These are phyloP conservation scores for Ectemnius continuus DNA, from an alignment of 2,888 invertebrate species.

Conservation along the genomic window DNA sequence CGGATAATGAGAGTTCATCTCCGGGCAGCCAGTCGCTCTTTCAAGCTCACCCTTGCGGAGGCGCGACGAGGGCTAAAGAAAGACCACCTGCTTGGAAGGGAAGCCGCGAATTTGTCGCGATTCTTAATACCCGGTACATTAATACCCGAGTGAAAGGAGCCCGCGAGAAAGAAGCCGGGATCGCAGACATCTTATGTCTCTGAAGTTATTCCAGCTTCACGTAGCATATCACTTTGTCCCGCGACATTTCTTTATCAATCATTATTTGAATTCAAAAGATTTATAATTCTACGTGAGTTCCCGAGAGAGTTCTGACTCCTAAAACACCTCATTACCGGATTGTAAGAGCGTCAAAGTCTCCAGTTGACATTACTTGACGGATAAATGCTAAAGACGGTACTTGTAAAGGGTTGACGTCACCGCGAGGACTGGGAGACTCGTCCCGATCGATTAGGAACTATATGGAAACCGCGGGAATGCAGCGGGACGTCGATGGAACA, in stretches of 20 bases:
- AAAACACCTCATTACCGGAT: too few species aligned
- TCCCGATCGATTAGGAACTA: neutral
- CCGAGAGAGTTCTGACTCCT: too few species aligned
- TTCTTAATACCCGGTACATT: conserved; percentile 1
- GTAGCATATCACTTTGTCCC: too few species aligned
- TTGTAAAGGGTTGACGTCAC: neutral
- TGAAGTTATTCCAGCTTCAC: too few species aligned
- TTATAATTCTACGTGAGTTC: too few species aligned
- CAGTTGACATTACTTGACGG: too few species aligned
- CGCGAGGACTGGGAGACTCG: too few species aligned
- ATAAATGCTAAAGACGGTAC: too few species aligned
- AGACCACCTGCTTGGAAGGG: neutral
- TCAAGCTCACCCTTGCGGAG: conserved; percentile 20
- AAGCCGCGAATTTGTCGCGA: conserved; percentile 18
- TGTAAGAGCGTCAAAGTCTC: too few species aligned
- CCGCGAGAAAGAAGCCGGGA: neutral
- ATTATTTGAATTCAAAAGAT: too few species aligned
- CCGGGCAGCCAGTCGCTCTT: conserved; percentile 20
- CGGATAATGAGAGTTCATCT: conserved; percentile 52
- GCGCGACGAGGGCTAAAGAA: neutral
- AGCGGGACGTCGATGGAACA: conserved; percentile 8
- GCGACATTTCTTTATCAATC: too few species aligned
- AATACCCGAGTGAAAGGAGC: conserved; percentile 20
- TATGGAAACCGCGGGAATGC: neutral
- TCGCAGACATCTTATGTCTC: neutral